Base-by-base conservation (phyloP, 2,888 invertebrate species). In the Cenopis cana region DNA sequence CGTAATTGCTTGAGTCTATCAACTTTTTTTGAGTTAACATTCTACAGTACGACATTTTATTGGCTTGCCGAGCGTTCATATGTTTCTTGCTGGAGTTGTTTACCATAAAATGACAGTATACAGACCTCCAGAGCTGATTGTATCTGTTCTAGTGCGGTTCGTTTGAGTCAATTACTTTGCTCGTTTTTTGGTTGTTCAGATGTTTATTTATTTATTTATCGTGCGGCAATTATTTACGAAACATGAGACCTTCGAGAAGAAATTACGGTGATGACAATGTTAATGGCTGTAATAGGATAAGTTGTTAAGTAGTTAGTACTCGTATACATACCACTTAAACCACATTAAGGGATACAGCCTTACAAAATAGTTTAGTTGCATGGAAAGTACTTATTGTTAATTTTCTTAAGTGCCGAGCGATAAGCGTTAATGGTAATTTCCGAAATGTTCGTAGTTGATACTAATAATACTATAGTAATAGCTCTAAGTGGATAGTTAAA, bases 1-100 rank as follows among this genome's bases (percentile, higher is more conserved):
- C 61, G 64, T 66, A 70, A 70, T 70, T 66, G 70, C 66, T 54
- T 24, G n/a, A 60, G 59, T 66, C 65, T 60, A 70, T 70, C 66
- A 70, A 70, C 65, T 70, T 70, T 70, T n/a, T 70, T 70, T 54
- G 41, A 56, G 33, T 59, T 46, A 62, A 24, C 64, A 57, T 57
- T 69, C 62, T 69, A 41, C 41, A 24, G 36, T 60, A 17, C 33
- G 60, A 61, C 54, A 70, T 66, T n/a, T n/a, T 59, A 66, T 60
- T 60, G 36, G 64, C 64, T 65, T 60, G 55, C 54, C 14, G 20
- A 49, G 59, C 54, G 59, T 50, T 52, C 24, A 17, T 52, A 36
- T 9, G 50, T 64, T 60, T 70, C 59, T 60, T 54, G 46, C 36
- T 66, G 36, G n/a, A 54, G 52, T 54, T 54, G 54, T 70, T 70